Evolutionary conservation across 2,888 invertebrate genomes (phyloP).

Genomic region (Alloplasta piceator): DNA sequence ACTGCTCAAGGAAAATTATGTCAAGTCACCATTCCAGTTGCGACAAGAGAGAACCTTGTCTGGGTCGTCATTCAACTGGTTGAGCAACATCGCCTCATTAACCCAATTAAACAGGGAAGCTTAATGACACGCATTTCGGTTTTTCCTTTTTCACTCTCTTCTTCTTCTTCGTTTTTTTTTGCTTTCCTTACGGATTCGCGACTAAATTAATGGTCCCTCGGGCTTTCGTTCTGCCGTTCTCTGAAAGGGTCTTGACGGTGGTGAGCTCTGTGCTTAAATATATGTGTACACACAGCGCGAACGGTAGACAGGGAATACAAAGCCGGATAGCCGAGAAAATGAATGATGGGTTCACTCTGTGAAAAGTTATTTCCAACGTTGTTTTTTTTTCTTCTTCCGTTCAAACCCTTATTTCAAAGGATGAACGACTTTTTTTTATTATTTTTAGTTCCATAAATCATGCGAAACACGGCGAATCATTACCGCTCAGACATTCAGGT

Average conservation of each 20-base stretch:
- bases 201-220: conserved; percentile 42
- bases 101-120: conserved; percentile 78
- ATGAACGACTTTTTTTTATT: conserved; percentile 15
- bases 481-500: too few species aligned
- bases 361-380: conserved; percentile 32
- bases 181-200: conserved; percentile 5
- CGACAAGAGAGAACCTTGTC: background rate
- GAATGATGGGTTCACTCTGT: conserved; percentile 30
- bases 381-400: conserved; percentile 11
- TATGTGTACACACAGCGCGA: background rate
- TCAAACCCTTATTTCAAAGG: background rate
- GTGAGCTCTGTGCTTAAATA: conserved; percentile 5
- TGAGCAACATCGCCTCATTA: conserved; percentile 77
- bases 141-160: conserved; percentile 58
- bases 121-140: conserved; percentile 73
- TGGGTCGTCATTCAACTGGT: conserved; percentile 72
- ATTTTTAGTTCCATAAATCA: conserved; percentile 5
- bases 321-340: conserved; percentile 13
- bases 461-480: background rate
- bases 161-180: background rate
- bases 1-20: too few species aligned
- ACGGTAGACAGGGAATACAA: too few species aligned
- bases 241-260: conserved; percentile 19
- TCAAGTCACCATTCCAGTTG: too few species aligned
- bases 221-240: conserved; percentile 1